Base-by-base conservation (phyloP, 1,140 invertebrate genomes). In the Geopemphigus sp. region DNA sequence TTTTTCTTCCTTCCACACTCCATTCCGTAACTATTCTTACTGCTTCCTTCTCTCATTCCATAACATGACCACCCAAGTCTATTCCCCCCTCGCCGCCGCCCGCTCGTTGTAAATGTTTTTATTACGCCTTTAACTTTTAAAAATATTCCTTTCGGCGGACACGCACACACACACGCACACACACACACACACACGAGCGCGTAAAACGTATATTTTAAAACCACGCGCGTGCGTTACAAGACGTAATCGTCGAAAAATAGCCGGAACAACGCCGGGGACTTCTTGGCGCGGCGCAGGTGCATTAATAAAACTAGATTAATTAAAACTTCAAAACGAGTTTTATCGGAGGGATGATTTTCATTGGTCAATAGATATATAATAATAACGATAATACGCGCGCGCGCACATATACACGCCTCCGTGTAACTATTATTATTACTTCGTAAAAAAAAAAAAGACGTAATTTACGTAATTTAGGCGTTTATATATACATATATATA, bases 241-340 rank as follows among this genome's bases (percentile, higher is more conserved):
- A 70, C 39, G 22, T n/a, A 39, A 32, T 32, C 22, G 53, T 53
- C 53, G 15, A 47, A 70, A n/a, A 47, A 70, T 50, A 24, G 22
- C 12, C 11, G 50, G 22, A 70, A 50, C 24, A 70, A 70, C 50
- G 19, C 45, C 12, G n/a, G n/a, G n/a, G n/a, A n/a, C n/a, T n/a
- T n/a, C n/a, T n/a, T n/a, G n/a, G n/a, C n/a, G 14, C 5, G 24
- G 0, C 22, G 66, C 66, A 70, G 66, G 66, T 70, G 66, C 24
- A 17, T 70, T 26, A 53, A 39, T 39, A 39, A 47, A 70, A 70
- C 45, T 70, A 53, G 45, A 70, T 70, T 70, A 70, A 70, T 70
- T 70, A 53, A 53, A 70, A 70, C 45, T 70, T 32, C 22, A 53
- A 53, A 70, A 70, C 66, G 26, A 70, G 45, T 70, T 70, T 24